These are phyloP conservation scores for Hippocampus barbouri DNA, from an alignment of 2,113 vertebrate species.

Conservation along the genomic window DNA sequence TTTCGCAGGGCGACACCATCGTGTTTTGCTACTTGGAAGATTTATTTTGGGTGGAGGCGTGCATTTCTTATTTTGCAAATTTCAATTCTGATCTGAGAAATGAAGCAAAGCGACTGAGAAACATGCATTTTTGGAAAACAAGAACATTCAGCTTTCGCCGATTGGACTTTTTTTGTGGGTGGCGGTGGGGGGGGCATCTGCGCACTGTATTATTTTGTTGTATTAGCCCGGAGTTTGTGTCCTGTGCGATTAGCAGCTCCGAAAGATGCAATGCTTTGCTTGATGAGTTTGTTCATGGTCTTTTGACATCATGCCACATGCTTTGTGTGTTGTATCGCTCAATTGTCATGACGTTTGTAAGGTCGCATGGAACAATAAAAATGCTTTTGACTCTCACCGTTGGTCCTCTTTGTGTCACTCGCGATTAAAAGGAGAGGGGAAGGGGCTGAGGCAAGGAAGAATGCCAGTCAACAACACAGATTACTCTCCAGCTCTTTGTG, in stretches of 20 bases:
- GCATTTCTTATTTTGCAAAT: too few species aligned
- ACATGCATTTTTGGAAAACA: too few species aligned
- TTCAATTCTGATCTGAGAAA: too few species aligned
- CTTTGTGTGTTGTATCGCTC: neutral
- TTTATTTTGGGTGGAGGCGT: too few species aligned
- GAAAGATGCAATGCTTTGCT: constrained; percentile 15
- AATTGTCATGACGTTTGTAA: neutral
- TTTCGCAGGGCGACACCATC: too few species aligned
- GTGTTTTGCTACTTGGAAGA: too few species aligned
- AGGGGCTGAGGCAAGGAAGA: neutral
- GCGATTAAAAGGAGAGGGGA: neutral
- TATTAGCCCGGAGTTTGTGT: neutral
- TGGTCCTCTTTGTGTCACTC: constrained; percentile 1
- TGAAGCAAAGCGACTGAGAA: too few species aligned
- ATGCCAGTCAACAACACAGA: too few species aligned
- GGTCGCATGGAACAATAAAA: neutral
- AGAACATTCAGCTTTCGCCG: too few species aligned
- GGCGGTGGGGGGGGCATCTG: too few species aligned
- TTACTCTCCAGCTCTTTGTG: too few species aligned
- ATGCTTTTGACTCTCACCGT: neutral
- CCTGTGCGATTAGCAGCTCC: constrained; percentile 27
- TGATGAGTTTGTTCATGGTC: constrained; percentile 5
- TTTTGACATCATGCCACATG: neutral
- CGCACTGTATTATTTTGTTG: neutral
- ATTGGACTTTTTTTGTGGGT: too few species aligned